phyloP scores from a whole-genome alignment of 2,888 invertebrate species.

The Anoplius nigerrimus region DNA sequence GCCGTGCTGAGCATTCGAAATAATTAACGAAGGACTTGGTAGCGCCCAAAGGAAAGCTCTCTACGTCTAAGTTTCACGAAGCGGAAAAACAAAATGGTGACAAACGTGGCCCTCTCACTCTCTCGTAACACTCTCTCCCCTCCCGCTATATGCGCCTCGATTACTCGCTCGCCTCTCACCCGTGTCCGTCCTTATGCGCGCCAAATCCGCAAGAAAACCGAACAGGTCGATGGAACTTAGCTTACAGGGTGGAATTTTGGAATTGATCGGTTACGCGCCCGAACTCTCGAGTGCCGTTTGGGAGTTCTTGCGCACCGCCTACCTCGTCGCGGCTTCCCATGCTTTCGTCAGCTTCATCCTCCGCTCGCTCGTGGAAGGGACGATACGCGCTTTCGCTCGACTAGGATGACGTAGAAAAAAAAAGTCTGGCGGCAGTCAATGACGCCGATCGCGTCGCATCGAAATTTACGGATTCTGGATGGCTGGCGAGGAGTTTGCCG shows the following conservation, averaged over 20 bases:
- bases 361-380: too few relatives aligned
- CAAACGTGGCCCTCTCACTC: too few relatives aligned
- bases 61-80: neutral
- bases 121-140: neutral
- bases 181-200: constrained; percentile 62
- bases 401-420: too few relatives aligned
- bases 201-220: constrained; percentile 51
- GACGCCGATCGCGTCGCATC: neutral
- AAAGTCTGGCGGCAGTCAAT: too few relatives aligned
- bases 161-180: constrained; percentile 32
- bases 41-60: constrained; percentile 2
- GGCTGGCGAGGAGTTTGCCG: too few relatives aligned
- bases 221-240: constrained; percentile 62
- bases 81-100: constrained; percentile 67
- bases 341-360: neutral
- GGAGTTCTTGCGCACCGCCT: constrained; percentile 29
- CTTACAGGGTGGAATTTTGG: constrained; percentile 65
- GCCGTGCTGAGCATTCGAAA: constrained; percentile 15
- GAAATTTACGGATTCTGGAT: too few relatives aligned
- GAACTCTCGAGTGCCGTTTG: constrained; percentile 30
- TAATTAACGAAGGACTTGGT: constrained; percentile 23
- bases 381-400: neutral
- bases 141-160: neutral
- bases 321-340: neutral
- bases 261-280: constrained; percentile 63